A percentile compares a stretch with the other conserved stretches of the same genome.
Conservation (phyloP, 2,113 vertebrate species). For the Lota lota region DNA sequence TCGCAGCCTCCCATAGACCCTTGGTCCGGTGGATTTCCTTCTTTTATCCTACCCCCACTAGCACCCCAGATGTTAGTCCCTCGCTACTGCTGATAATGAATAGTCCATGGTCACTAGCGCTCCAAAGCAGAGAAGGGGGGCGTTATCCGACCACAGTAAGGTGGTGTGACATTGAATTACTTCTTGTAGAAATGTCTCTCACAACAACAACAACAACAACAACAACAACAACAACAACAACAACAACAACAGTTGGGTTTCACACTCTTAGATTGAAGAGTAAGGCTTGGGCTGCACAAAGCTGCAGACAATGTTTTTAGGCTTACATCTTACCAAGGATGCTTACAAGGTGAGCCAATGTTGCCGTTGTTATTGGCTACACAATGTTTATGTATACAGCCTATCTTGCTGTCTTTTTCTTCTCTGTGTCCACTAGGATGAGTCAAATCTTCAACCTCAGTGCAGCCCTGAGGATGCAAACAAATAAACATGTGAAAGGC, state of each 20-base stretch:
- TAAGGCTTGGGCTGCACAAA: conserved; percentile 14
- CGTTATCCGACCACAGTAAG: neutral
- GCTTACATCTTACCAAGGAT: neutral
- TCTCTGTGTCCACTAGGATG: neutral
- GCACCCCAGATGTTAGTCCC: conserved; percentile 60
- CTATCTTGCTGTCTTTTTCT: neutral
- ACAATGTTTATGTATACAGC: conserved; percentile 13
- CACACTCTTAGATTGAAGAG: conserved; percentile 11
- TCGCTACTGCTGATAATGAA: conserved; percentile 47
- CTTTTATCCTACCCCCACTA: conserved; percentile 42
- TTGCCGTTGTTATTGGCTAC: conserved; percentile 17
- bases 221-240: no score
- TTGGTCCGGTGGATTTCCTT: conserved; percentile 58
- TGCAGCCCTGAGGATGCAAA: neutral
- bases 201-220: no score
- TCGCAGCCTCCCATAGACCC: conserved; percentile 46
- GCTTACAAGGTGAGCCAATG: conserved; percentile 26
- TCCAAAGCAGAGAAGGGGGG: conserved; percentile 6
- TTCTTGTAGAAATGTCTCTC: neutral
- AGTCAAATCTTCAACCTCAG: conserved; percentile 13
- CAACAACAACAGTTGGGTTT: neutral
- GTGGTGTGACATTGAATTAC: neutral
- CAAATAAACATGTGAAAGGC: no score
- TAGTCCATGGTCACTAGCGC: conserved; percentile 37
- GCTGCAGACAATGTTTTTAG: conserved; percentile 18